These are phyloP conservation scores for Gymnocephalus cernua DNA, from an alignment of 2,113 vertebrate genomes.

Conservation along the genomic window DNA sequence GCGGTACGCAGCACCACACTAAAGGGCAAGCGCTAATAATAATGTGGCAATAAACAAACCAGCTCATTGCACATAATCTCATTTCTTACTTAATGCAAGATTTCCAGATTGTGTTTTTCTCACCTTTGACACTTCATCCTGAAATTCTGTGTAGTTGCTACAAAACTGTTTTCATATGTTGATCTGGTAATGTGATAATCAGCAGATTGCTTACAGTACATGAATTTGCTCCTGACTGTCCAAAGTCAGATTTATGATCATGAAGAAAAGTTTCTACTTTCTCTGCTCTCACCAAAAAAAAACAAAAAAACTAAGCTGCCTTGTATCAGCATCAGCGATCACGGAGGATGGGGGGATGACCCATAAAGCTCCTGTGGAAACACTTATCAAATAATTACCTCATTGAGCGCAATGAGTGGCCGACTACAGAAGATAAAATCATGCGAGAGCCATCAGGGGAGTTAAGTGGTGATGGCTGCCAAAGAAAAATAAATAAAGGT, in stretches of 20 bases:
- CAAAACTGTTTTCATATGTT: not conserved
- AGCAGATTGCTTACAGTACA: not conserved
- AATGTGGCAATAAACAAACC: conserved; percentile 68
- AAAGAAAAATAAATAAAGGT: not conserved
- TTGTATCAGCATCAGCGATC: not conserved
- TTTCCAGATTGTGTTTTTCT: conserved; percentile 35
- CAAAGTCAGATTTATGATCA: not conserved
- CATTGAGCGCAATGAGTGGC: conserved; percentile 42
- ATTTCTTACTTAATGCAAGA: conserved; percentile 54
- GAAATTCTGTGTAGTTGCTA: not conserved
- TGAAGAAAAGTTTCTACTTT: not conserved
- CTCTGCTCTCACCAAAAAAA: not conserved
- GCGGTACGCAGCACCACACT: conserved; percentile 38
- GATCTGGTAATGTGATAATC: not conserved
- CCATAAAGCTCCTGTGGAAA: conserved; percentile 52
- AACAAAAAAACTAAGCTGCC: not conserved
- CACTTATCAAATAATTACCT: conserved; percentile 65
- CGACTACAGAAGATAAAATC: conserved; percentile 56
- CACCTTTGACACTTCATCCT: not conserved
- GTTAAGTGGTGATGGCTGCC: conserved; percentile 2
- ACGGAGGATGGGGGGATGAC: not conserved
- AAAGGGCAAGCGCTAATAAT: conserved; percentile 64
- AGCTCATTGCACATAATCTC: conserved; percentile 46
- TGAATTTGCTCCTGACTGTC: too few relatives aligned
- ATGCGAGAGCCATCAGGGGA: conserved; percentile 2